Base-by-base conservation (phyloP, 1,140 invertebrate species). In the Anastatus disparis region DNA sequence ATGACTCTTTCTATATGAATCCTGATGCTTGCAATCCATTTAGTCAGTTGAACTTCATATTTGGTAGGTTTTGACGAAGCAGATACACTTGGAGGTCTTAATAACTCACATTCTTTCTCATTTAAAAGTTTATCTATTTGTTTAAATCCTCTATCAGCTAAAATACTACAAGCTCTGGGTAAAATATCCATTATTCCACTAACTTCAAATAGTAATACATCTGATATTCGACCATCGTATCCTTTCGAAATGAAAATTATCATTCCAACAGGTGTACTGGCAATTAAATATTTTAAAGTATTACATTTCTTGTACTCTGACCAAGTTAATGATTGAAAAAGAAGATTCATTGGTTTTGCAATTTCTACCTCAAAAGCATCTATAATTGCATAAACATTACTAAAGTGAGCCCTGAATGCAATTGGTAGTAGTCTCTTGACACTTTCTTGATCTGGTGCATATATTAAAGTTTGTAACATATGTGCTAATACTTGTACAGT, bases 261-360 rank as follows among this genome's bases (percentile, higher is more conserved):
- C 3, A 85, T 70, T n/a, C 84, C 83, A 78, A 85, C 74, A 17
- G 83, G 83, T 53, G 83, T 87, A 53, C 68, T 80, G 31, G 78
- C 82, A 53, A 87, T 73, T n/a, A n/a, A n/a, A n/a, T n/a, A n/a
- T n/a, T n/a, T n/a, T n/a, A n/a, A n/a, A n/a, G n/a, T n/a, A n/a
- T 86, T 85, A 24, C 70, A 72, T 70, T 83, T 83, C 73, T 85
- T 85, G 69, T 85, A 85, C 0, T 84, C 78, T 15, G 83, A 85
- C 81, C 82, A 87, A 44, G 80, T 79, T 44, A 85, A 35, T 40
- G 3, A 82, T 27, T 10, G 78, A 59, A 61, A 84, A 75, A 10
- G 71, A 76, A 15, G 81, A 82, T 65, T 84, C 85, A 72, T 81
- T 62, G 26, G n/a, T n/a, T n/a, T n/a, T n/a, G n/a, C n/a, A n/a